Evolutionary conservation across 1,140 invertebrate genomes (phyloP), one percentile per base, ranked within the genome.

Genomic region (Cecropterus lyciades): DNA sequence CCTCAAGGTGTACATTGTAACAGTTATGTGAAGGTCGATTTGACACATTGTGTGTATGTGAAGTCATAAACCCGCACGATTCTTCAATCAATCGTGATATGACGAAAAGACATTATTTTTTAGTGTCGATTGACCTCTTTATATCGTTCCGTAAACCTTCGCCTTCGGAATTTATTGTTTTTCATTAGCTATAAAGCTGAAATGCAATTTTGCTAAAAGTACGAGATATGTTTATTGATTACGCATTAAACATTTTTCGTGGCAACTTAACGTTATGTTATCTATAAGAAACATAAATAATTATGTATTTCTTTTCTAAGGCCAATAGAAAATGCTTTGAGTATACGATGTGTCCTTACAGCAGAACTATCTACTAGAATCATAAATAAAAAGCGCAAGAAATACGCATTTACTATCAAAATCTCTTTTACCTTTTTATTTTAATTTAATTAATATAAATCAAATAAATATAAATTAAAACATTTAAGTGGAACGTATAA

Each of bases 41-140:
- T 72, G 66, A 71, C 71, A 79, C 64, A 73, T 71, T 69, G 60
- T 60, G 51, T 17, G 17, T 48, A 43, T 52, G 7, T 30, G 27
- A 7, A 75, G 45, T 55, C 45, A 48, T 72, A 71, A 64, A 53
- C 62, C 20, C n/a, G 53, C 67, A 69, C 67, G 62, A 59, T 65
- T 65, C 62, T 56, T 37, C 30, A 51, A 62, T 72, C 65, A 73
- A 69, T 67, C 53, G 73, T 57, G 64, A 53, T 71, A 74, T 76
- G 69, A 76, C 69, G 66, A 72, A 73, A 72, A 65, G 69, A 79
- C 71, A 67, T 78, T 66, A 77, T 72, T 70, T 64, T 72, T 69
- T 67, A 73, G 57, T 69, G 42, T 46, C 55, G 46, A 67, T 40
- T 66, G 72, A 70, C 72, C 72, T 70, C 65, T 62, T 53, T 30